Evolutionary conservation across 2,888 invertebrate species (phyloP).

Genomic region (Polylopha cassiicola): DNA sequence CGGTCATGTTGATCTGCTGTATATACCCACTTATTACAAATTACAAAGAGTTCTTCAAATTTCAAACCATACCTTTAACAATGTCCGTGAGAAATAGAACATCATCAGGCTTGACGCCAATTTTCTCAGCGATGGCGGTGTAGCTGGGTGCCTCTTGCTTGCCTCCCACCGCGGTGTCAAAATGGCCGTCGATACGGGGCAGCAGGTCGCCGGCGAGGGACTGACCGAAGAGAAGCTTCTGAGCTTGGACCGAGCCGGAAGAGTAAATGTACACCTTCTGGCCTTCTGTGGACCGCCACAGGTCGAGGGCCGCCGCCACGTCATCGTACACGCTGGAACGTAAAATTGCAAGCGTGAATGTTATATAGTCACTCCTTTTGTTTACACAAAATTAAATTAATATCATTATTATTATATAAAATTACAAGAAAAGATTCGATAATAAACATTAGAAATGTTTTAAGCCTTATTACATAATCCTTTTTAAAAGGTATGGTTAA

Average conservation of each 20-base stretch:
- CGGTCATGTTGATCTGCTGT: no score
- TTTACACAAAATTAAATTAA: no score
- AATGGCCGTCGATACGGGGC: constrained; percentile 85
- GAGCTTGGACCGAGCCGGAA: constrained; percentile 93
- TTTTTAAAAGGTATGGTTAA: no score
- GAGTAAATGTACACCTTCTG: constrained; percentile 90
- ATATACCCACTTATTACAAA: no score
- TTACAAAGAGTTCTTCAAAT: no score
- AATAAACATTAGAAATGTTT: no score
- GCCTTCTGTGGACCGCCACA: constrained; percentile 82
- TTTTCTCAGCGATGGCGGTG: constrained; percentile 82
- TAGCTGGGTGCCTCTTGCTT: constrained; percentile 90
- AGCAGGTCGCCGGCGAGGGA: constrained; percentile 87
- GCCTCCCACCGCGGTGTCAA: constrained; percentile 90
- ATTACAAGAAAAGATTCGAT: no score
- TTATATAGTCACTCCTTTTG: no score
- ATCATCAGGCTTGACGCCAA: constrained; percentile 80
- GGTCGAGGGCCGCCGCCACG: constrained; percentile 84
- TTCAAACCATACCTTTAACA: constrained; percentile 79
- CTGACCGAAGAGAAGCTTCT: constrained; percentile 89
- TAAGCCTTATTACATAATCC: no score
- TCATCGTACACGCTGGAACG: constrained; percentile 90
- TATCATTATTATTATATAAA: no score
- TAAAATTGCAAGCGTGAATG: no score
- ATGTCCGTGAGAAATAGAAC: constrained; percentile 93